Evolutionary conservation across 2,888 invertebrate species (phyloP), one percentile per base, ranked within the genome.

Genomic region (Chrysina gloriosa): DNA sequence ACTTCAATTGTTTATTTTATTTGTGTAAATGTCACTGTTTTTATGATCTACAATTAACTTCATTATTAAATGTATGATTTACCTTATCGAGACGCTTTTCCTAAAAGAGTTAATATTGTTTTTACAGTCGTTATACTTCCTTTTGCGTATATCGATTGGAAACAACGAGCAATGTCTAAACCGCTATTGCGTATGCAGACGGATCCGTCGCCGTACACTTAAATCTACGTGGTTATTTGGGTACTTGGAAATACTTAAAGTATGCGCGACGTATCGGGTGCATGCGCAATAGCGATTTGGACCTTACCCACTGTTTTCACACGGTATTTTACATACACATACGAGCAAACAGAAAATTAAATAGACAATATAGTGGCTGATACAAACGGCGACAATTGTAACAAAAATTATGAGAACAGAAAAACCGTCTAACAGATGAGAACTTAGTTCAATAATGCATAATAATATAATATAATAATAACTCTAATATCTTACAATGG

Each of bases 401-500:
- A 45, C 9, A 36, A 11, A 36, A 36, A 36, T 36, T 36, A 21
- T 45, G 45, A 45, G 45, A 45, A 19, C 45, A 45, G 19, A 45
- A 45, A 45, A 45, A 45, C 16, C 45, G 45, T 45, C 21, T 45
- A 45, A 45, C 45, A 45, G 19, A 45, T 21, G 19, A 7, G 5
- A 42, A 16, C 16, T 42, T 42, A 1, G 42, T 45, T 45, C 45
- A 9, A 19, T 19, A 19, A 21, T 45, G 19, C 19, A 21, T 45
- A 21, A 19, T 19, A 45, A 45, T n/a, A n/a, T n/a, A n/a, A n/a
- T n/a, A n/a, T n/a, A n/a, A n/a, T n/a, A n/a, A n/a, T n/a, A 19
- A 45, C 21, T 21, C 5, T 45, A 45, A 45, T 45, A 16, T 16
- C 19, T 45, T 45, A 36, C n/a, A 21, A 45, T n/a, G 19, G 45